Evolutionary conservation across 1,140 invertebrate genomes (phyloP).

Genomic region (Notospermus geniculatus): DNA sequence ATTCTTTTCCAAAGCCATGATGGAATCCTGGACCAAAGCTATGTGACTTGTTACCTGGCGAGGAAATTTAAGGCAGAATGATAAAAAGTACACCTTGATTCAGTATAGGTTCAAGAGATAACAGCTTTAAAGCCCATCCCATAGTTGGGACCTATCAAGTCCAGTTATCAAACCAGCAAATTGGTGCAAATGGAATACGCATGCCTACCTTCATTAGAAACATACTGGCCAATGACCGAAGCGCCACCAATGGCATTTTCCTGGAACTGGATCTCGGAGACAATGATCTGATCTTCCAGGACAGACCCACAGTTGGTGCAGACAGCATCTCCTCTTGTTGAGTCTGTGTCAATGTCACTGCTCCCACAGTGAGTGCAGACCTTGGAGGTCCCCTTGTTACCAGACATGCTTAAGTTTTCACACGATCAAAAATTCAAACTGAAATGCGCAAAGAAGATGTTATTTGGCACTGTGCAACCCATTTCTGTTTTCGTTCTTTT

Average conservation of each 20-base stretch:
- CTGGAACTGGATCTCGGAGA: conserved; percentile 93
- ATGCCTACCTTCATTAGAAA: conserved; percentile 81
- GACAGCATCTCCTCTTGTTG: conserved; percentile 87
- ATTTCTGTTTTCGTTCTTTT: no score
- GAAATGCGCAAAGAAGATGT: no score
- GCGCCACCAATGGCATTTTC: conserved; percentile 86
- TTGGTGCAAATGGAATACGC: conserved; percentile 62
- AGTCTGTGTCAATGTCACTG: conserved; percentile 90
- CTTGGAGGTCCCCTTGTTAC: neutral
- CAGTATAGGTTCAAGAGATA: no score
- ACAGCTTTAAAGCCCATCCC: no score
- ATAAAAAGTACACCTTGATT: neutral
- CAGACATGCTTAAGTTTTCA: neutral
- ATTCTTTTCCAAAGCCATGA: conserved; percentile 79
- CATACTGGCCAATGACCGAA: conserved; percentile 88
- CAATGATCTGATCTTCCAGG: conserved; percentile 92
- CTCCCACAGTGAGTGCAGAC: conserved; percentile 88
- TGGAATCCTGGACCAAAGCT: conserved; percentile 65
- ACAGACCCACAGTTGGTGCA: conserved; percentile 96
- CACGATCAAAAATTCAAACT: no score
- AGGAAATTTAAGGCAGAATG: no score
- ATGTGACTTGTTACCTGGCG: conserved; percentile 41
- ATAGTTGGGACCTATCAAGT: no score
- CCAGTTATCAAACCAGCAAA: conserved; percentile 6
- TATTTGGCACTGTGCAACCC: no score